Evolutionary conservation across 2,888 invertebrate genomes (phyloP).

Genomic region (Caenorhabditis virilis): DNA sequence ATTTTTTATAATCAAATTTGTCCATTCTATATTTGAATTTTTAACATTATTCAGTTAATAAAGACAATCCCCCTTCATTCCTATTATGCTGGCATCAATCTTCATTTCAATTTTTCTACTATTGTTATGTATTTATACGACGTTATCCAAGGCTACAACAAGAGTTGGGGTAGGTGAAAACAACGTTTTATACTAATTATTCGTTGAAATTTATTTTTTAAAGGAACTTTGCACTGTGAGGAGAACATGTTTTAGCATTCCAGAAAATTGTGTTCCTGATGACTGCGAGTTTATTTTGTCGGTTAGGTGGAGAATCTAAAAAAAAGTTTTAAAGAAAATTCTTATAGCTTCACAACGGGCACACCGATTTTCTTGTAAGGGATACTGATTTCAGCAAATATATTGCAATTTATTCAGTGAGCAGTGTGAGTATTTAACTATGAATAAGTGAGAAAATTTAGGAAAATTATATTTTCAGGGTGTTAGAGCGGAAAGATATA

Average conservation of each 20-base stretch:
- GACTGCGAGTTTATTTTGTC: constrained; percentile 1
- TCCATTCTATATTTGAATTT: no score
- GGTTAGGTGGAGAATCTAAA: background rate
- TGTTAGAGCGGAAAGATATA: background rate
- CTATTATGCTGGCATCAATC: background rate
- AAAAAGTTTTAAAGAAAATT: background rate
- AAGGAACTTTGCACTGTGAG: background rate
- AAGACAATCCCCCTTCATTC: background rate
- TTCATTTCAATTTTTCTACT: background rate
- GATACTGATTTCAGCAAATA: constrained; percentile 1
- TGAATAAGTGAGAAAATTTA: no score
- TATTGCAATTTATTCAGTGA: background rate
- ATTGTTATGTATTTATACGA: background rate
- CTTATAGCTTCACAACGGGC: background rate
- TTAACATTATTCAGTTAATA: no score
- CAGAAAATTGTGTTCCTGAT: background rate
- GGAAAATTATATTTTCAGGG: constrained; percentile 1
- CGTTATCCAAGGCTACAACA: background rate
- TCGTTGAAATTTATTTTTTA: background rate
- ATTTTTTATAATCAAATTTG: no score
- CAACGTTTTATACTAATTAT: no score
- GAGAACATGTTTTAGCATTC: background rate
- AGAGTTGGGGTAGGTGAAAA: background rate
- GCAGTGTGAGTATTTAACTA: background rate
- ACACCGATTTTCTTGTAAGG: background rate